Percentiles rank a stretch among this genome's conserved stretches.
phyloP scores from a whole-genome alignment of 2,888 invertebrate species.

The Piscicola geometra region DNA sequence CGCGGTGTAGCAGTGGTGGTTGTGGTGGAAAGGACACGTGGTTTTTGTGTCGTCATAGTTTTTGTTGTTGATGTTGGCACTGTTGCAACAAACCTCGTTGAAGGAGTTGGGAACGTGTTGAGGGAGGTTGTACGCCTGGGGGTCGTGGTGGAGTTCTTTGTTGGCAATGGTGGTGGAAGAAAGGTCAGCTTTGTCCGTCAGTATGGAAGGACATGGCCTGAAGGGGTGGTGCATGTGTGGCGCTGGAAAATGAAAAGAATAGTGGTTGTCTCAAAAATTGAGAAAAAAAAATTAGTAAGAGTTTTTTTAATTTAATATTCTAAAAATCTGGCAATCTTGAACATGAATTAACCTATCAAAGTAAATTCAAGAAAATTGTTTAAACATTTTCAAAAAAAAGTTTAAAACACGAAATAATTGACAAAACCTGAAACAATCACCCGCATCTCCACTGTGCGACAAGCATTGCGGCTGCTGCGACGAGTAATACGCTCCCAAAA shows the following conservation, averaged over 20 bases:
- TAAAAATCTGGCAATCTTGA: not conserved
- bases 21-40: not conserved
- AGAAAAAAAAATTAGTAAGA: no score
- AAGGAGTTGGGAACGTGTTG: not conserved
- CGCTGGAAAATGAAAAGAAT: no score
- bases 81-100: not conserved
- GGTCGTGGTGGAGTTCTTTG: not conserved
- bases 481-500: conserved; percentile 3
- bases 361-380: no score
- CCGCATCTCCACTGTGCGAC: not conserved
- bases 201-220: not conserved
- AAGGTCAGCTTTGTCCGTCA: conserved; percentile 9
- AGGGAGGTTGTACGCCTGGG: not conserved
- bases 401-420: not conserved
- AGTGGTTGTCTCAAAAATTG: no score
- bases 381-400: not conserved
- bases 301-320: no score
- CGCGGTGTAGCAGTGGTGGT: conserved; percentile 9
- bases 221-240: no score
- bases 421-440: not conserved
- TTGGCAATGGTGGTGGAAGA: not conserved
- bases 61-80: not conserved
- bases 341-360: no score
- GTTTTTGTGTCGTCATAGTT: not conserved
- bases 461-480: not conserved